Percentiles rank a stretch among this genome's conserved stretches.
phyloP scores from a whole-genome alignment of 64 coral and sea anemone genomes.

The Acropora yongei region DNA sequence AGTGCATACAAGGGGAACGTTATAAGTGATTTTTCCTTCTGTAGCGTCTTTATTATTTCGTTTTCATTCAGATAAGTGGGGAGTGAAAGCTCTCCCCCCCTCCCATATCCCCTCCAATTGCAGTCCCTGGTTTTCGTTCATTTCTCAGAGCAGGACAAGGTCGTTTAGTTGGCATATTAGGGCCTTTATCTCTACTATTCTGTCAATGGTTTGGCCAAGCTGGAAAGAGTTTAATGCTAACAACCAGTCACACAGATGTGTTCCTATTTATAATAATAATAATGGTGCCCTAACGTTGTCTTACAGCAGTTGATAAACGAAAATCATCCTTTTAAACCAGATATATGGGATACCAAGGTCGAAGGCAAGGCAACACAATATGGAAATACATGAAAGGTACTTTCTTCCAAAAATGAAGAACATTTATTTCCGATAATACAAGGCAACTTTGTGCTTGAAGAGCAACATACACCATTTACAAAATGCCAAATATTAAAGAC shows the following conservation, averaged over 20 bases:
- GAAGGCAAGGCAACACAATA: neutral
- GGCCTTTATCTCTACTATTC: neutral
- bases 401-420: neutral
- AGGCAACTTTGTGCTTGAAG: neutral
- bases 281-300: neutral
- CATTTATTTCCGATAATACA: conserved; percentile 17
- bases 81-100: too few species aligned
- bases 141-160: neutral
- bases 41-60: too few species aligned
- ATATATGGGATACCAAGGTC: neutral
- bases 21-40: too few species aligned
- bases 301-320: neutral
- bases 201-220: neutral
- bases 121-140: neutral
- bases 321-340: neutral
- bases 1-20: too few species aligned
- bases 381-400: neutral
- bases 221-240: neutral
- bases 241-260: neutral
- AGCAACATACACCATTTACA: neutral
- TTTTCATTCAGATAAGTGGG: too few species aligned
- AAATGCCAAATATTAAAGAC: neutral
- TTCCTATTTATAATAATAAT: neutral
- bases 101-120: neutral
- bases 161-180: neutral